A percentile compares a stretch with the other conserved stretches of the same genome.
These are phyloP conservation scores for Atta colombica DNA, from an alignment of 1,140 invertebrate species.

Conservation along the genomic window DNA sequence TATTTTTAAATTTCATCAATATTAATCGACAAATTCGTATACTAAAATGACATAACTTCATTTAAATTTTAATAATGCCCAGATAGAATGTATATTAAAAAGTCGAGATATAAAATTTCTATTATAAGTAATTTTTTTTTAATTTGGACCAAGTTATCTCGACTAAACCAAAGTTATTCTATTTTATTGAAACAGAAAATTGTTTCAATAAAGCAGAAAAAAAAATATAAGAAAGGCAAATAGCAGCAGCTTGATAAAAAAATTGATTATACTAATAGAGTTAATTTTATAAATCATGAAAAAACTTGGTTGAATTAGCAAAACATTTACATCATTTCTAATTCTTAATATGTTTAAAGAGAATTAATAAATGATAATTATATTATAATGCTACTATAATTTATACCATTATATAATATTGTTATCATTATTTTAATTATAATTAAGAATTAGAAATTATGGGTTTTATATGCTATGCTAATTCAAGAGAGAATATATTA, in stretches of 20 bases:
- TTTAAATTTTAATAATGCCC: too few relatives aligned
- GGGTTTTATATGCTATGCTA: background rate
- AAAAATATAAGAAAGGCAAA: background rate
- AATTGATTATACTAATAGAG: slow-evolving; percentile 6
- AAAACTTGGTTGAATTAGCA: background rate
- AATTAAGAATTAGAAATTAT: slow-evolving; percentile 11
- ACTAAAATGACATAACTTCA: too few relatives aligned
- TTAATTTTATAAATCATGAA: background rate
- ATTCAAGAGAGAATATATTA: background rate
- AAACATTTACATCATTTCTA: background rate
- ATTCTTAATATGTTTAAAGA: slow-evolving; percentile 28
- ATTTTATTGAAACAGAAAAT: background rate
- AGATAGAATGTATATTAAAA: too few relatives aligned
- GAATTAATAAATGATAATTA: slow-evolving; percentile 20
- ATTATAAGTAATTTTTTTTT: too few relatives aligned
- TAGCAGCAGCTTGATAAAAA: background rate
- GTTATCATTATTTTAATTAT: too few relatives aligned
- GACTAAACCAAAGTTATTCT: too few relatives aligned
- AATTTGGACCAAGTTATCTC: too few relatives aligned
- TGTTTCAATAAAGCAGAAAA: background rate
- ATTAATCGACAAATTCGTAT: background rate
- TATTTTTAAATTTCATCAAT: slow-evolving; percentile 2
- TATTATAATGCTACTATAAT: too few relatives aligned
- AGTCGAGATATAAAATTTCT: too few relatives aligned
- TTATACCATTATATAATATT: too few relatives aligned